These are phyloP conservation scores for Synanceia verrucosa DNA, from an alignment of 2,797 vertebrate species.

Conservation along the genomic window DNA sequence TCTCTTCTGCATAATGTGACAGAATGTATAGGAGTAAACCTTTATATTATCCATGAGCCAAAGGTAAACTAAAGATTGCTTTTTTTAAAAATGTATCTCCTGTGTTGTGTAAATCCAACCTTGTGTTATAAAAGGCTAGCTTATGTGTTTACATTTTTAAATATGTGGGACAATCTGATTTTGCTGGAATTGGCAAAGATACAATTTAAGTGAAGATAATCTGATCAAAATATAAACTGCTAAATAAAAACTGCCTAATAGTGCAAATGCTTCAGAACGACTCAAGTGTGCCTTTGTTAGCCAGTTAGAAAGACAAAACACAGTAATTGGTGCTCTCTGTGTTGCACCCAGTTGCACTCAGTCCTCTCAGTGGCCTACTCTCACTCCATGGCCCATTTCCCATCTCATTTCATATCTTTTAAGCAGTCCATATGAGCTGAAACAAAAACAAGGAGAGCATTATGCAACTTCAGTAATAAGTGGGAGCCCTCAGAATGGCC, in stretches of 20 bases:
- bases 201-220: not conserved
- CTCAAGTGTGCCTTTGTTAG: slow-evolving; percentile 42
- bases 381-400: slow-evolving; percentile 60
- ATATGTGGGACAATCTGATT: not conserved
- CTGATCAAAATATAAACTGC: not conserved
- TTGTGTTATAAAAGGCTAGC: not conserved
- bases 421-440: slow-evolving; percentile 58
- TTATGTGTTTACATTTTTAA: not conserved
- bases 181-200: not conserved
- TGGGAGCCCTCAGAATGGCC: slow-evolving; percentile 53
- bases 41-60: slow-evolving; percentile 20
- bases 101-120: slow-evolving; percentile 10
- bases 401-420: slow-evolving; percentile 63
- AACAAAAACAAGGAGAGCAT: slow-evolving; percentile 59
- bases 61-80: slow-evolving; percentile 17
- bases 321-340: slow-evolving; percentile 54
- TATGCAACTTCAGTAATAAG: slow-evolving; percentile 58
- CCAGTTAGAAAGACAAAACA: slow-evolving; percentile 47
- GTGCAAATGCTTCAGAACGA: slow-evolving; percentile 18
- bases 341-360: slow-evolving; percentile 58
- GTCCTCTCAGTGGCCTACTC: slow-evolving; percentile 49
- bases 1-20: slow-evolving; percentile 24
- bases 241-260: slow-evolving; percentile 17
- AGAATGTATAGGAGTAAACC: slow-evolving; percentile 22
- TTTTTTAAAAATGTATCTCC: not conserved